Base-by-base conservation (phyloP, 2,888 invertebrate genomes). In the Molorchus minor region DNA sequence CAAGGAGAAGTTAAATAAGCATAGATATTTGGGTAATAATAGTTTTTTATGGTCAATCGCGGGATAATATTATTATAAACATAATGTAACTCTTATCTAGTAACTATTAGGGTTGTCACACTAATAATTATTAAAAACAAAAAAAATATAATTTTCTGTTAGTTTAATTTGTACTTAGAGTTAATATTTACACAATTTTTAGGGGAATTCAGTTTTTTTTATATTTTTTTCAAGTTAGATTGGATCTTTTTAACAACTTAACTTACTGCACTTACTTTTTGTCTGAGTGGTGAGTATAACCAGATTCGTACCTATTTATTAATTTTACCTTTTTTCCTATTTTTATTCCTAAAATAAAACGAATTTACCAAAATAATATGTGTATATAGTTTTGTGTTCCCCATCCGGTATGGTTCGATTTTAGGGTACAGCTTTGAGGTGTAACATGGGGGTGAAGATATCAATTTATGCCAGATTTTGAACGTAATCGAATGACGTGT, bases 191-290 rank as follows among this genome's bases (percentile, higher is more conserved):
- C 12, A 8, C 12, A 16, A 25, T n/a, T 38, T 49, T 38, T 29
- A 38, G 29, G 15, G 38, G 49, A 25, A 21, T 35, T 35, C 17
- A 2, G 17, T 12, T 21, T 20, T 21, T 41, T 3, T n/a, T 41
- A 20, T 1, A 12, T 12, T 17, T 41, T n/a, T 47, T 13, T 36
- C 21, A 35, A 19, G 7, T n/a, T n/a, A 3, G 10, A 19, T 5
- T n/a, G n/a, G 17, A 47, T 21, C 36, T 29, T n/a, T 49, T 54
- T 58, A 49, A 43, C 43, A 54, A 54, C 49, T 44, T 30, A 49
- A 13, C 16, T 19, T 46, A 43, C 7, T 45, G 21, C 43, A 57
- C n/a, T 13, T 49, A 38, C 36, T 43, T 17, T n/a, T n/a, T 51
- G 29, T 57, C 17, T 17, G 51, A 55, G 10, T n/a, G n/a, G n/a